These are phyloP conservation scores for Manis javanica DNA, from an alignment of 2,797 vertebrate genomes.

Conservation along the genomic window DNA sequence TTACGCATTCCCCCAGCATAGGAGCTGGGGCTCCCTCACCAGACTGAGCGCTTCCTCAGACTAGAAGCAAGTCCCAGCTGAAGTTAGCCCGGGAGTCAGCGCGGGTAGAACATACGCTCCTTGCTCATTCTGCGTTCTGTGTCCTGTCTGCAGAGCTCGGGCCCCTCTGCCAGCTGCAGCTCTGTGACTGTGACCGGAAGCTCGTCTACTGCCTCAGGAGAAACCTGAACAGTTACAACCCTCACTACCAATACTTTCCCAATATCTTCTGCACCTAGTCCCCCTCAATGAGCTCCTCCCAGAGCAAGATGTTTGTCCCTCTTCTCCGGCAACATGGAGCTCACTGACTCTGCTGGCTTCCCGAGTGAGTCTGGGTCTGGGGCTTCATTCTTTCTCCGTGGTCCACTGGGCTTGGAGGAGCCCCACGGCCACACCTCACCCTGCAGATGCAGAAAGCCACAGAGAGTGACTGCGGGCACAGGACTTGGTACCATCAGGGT, in stretches of 20 bases:
- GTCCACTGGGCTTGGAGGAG: neutral
- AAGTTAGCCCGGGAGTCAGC: neutral
- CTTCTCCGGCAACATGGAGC: neutral
- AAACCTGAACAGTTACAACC: conserved; percentile 66
- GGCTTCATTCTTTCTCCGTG: neutral
- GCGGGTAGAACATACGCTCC: rapidly evolving
- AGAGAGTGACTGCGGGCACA: neutral
- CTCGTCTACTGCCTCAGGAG: conserved; percentile 67
- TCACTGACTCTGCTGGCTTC: rapidly evolving
- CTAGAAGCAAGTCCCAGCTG: neutral
- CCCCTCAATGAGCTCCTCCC: neutral
- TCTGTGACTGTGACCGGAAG: conserved; percentile 71
- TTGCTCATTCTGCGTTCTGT: neutral
- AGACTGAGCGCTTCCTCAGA: neutral
- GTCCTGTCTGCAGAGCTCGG: neutral
- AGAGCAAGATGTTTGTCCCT: neutral
- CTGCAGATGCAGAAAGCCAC: neutral
- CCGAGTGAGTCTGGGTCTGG: neutral
- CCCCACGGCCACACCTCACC: rapidly evolving
- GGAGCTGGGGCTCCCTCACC: neutral
- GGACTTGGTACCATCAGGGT: neutral
- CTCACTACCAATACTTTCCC: neutral
- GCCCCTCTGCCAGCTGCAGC: neutral
- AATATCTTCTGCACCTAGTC: conserved; percentile 13
- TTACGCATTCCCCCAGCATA: rapidly evolving